Evolutionary conservation across 2,888 invertebrate species (phyloP), one percentile per base, ranked within the genome.

Genomic region (Amphipoea lucens): DNA sequence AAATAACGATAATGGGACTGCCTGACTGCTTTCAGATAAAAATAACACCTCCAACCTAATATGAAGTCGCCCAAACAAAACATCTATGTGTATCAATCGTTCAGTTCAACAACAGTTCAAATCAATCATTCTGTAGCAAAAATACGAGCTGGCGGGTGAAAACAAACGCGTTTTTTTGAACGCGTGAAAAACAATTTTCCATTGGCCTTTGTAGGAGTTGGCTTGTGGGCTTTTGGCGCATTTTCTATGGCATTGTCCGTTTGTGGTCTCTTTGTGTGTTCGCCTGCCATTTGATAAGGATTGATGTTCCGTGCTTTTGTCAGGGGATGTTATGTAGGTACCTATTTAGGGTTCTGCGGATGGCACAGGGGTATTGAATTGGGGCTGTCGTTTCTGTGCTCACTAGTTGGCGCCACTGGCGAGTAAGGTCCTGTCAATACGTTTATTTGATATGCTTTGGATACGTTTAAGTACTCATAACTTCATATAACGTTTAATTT

Each of bases 51-150:
- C 14, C 14, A 36, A 63, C 17, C 17, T 9, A 40, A 40, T 4
- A 11, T 5, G 4, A 40, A 40, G 65, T 5, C 11, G 9, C 0
- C 51, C 4, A 0, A 14, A 12, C 4, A 2, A 51, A 7, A 0
- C 12, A 17, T 1, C 77, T n/a, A 71, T 90, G 12, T 90, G 89
- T 91, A 80, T 65, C 78, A 69, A 75, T 78, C 84, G 75, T 79
- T 86, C 85, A 86, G 88, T 85, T 81, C 89, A 85, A 88, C 83
- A 87, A 87, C 79, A 85, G 86, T 83, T 83, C 88, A 78, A 92
- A 94, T 94, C 94, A 94, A 93, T 94, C 94, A 94, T 92, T 89
- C 89, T 84, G 81, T 81, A 84, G 87, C 88, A 89, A 91, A 90
- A 91, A 92, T 90, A 91, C 86, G 90, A 80, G 79, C 66, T 81